Conservation (phyloP, 2,113 vertebrate species). For the Collichthys lucidus region DNA sequence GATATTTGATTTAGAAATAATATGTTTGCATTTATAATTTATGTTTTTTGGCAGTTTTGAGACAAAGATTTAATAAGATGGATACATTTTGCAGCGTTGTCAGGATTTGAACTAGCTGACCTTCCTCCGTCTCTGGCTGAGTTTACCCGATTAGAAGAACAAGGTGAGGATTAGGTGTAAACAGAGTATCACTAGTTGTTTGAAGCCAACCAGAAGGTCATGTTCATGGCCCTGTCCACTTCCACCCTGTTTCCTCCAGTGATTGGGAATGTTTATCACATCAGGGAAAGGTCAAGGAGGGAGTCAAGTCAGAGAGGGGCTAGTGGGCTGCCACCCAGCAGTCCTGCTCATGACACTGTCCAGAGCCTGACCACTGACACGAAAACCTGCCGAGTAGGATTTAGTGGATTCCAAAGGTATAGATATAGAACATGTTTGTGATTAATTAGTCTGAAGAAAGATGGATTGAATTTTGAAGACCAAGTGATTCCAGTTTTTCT, state of each 20-base stretch:
- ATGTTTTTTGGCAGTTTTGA: background rate
- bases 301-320: constrained; percentile 68
- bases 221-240: constrained; percentile 73
- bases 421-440: constrained; percentile 18
- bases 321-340: constrained; percentile 55
- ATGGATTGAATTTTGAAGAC: background rate
- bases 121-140: constrained; percentile 17
- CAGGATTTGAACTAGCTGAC: constrained; percentile 47
- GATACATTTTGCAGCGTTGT: constrained; percentile 7
- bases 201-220: constrained; percentile 78
- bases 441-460: constrained; percentile 37
- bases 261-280: constrained; percentile 82
- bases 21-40: background rate
- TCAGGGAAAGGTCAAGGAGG: constrained; percentile 77
- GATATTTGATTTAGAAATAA: background rate
- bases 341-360: constrained; percentile 70
- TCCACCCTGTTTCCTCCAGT: constrained; percentile 80
- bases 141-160: constrained; percentile 45
- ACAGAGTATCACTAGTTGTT: constrained; percentile 64
- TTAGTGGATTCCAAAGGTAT: constrained; percentile 41
- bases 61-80: background rate
- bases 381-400: constrained; percentile 55
- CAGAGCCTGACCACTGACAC: constrained; percentile 67
- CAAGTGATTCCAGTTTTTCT: background rate
- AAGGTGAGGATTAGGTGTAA: constrained; percentile 72